These are phyloP conservation scores for Elanus axillaris DNA, from an alignment of 2,113 vertebrate genomes.

Conservation along the genomic window DNA sequence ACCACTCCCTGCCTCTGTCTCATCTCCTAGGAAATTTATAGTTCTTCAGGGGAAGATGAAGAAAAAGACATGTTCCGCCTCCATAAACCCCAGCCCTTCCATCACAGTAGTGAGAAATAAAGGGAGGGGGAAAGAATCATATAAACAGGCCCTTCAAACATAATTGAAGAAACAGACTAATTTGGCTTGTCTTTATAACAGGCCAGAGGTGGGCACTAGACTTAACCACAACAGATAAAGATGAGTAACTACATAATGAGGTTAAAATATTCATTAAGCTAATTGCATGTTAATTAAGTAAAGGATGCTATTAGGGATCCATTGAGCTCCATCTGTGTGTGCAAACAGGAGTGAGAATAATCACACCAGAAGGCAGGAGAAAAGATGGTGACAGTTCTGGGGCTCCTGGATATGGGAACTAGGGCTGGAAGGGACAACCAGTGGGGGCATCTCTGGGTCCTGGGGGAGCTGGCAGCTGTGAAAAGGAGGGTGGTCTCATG, in stretches of 20 bases:
- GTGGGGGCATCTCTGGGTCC: neutral
- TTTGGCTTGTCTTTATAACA: slow-evolving; percentile 42
- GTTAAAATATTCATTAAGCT: slow-evolving; percentile 78
- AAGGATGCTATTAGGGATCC: slow-evolving; percentile 63
- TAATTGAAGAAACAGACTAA: slow-evolving; percentile 29
- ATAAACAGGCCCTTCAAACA: neutral
- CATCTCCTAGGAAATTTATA: neutral
- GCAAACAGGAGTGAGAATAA: slow-evolving; percentile 61
- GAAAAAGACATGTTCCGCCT: neutral
- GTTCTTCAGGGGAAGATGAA: neutral
- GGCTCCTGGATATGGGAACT: neutral
- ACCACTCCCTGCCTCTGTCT: neutral
- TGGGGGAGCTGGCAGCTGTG: neutral
- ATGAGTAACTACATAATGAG: slow-evolving; percentile 63
- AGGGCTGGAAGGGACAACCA: neutral
- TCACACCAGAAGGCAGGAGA: slow-evolving; percentile 20
- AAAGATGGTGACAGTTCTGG: neutral
- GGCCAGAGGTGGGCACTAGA: slow-evolving; percentile 43
- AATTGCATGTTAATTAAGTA: slow-evolving; percentile 77
- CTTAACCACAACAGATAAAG: slow-evolving; percentile 57
- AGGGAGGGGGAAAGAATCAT: neutral
- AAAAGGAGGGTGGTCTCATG: neutral
- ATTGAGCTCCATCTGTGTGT: slow-evolving; percentile 70
- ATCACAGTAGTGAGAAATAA: neutral
- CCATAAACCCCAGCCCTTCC: neutral